Evolutionary conservation across 1,140 invertebrate species (phyloP), one percentile per base, ranked within the genome.

Genomic region (Leptinotarsa texana): DNA sequence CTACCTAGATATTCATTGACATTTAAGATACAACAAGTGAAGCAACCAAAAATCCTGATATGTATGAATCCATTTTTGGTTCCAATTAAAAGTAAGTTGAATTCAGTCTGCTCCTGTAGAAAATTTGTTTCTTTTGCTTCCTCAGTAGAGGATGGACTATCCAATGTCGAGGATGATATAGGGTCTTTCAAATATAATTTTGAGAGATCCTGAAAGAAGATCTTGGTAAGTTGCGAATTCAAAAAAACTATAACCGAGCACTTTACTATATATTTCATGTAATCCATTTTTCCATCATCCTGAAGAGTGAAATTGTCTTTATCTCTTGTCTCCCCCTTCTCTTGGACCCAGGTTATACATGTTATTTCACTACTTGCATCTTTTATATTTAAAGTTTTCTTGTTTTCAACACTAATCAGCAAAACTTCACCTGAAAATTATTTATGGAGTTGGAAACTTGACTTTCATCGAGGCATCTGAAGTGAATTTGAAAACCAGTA

Each of bases 401-500:
- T 95, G 81, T 96, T 94, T 87, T 98, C 96, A 63, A 97, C 92
- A 85, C 96, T 93, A 68, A 95, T 88, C 6, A 97, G 87, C 21
- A 91, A 89, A 0, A 96, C 86, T 76, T 85, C 79, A 72, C 85
- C 87, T 84, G 77, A 76, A 85, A 84, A 57, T 63, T 57, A 57
- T 42, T 42, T 42, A 11, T 11, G 33, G 1, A 42, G 8, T 42
- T 42, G 11, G 13, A 42, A 42, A 42, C 33, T 42, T 42, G 6
- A 42, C 33, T 42, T 42, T 42, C 33, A 42, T 42, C 11, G 11
- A 42, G 33, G 6, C 33, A 42, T 42, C 8, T 42, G 4, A 42
- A 42, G 6, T 42, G 33, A 42, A 42, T 42, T 42, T 11, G 33
- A 42, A 42, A 42, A 42, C 33, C 3, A 42, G 1, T 42, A 42